phyloP scores from a whole-genome alignment of 2,113 vertebrate genomes.

The Nannospalax galili region DNA sequence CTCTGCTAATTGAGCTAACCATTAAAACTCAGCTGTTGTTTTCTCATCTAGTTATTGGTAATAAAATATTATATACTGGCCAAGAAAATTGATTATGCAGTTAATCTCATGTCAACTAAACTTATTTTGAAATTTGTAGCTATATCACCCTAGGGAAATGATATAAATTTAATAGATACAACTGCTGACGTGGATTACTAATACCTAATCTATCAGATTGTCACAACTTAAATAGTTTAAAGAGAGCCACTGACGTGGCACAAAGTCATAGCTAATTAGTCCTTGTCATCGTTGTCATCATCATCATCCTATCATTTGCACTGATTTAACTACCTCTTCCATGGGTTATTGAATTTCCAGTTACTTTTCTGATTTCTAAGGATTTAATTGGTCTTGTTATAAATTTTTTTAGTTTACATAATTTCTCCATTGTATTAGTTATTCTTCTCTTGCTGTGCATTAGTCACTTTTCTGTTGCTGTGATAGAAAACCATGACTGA shows the following conservation, averaged over 20 bases:
- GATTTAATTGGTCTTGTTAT: neutral
- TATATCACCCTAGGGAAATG: neutral
- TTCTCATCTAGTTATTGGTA: neutral
- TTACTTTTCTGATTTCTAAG: constrained; percentile 28
- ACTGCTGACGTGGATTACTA: neutral
- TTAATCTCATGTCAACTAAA: constrained; percentile 41
- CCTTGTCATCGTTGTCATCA: neutral
- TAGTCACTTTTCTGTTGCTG: too few relatives aligned
- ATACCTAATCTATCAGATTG: too few relatives aligned
- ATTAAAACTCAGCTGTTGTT: neutral
- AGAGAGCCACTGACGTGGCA: neutral
- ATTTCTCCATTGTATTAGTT: too few relatives aligned
- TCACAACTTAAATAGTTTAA: neutral
- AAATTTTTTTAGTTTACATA: neutral
- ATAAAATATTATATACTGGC: neutral
- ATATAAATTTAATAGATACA: neutral
- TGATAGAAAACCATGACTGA: too few relatives aligned
- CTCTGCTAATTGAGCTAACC: neutral
- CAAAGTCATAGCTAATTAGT: neutral
- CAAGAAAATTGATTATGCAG: neutral
- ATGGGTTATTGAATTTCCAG: neutral
- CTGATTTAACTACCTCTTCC: neutral
- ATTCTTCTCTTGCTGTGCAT: too few relatives aligned
- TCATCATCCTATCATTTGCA: neutral
- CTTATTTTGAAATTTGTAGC: neutral